These are phyloP conservation scores for Craniophora ligustri DNA, from an alignment of 2,888 invertebrate species.

Conservation along the genomic window DNA sequence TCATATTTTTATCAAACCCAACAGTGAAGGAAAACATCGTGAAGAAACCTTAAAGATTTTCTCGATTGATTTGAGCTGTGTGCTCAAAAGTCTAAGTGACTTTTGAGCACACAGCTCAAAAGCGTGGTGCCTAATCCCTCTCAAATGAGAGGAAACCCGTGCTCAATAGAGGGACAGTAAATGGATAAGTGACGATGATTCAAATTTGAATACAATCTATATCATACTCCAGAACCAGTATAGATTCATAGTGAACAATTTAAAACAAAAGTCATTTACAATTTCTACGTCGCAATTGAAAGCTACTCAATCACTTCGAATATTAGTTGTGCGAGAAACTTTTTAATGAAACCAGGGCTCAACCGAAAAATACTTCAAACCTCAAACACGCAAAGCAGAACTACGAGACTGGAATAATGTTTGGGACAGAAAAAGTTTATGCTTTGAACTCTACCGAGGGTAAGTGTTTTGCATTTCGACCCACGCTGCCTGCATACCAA, in stretches of 20 bases:
- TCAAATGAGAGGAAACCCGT: no score
- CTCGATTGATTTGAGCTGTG: no score
- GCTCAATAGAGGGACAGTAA: neutral
- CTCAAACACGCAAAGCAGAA: slow-evolving; percentile 85
- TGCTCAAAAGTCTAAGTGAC: no score
- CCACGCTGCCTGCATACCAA: slow-evolving; percentile 84
- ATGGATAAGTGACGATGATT: neutral
- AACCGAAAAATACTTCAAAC: slow-evolving; percentile 84
- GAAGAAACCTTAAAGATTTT: no score
- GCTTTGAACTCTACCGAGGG: slow-evolving; percentile 85
- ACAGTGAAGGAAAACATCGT: no score
- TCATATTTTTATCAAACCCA: no score
- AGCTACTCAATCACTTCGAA: slow-evolving; percentile 78
- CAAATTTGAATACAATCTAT: neutral
- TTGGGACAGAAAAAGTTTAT: slow-evolving; percentile 86
- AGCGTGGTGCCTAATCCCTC: no score
- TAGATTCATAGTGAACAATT: slow-evolving; percentile 30
- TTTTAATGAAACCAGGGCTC: slow-evolving; percentile 83
- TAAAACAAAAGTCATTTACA: slow-evolving; percentile 52
- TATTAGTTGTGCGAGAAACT: slow-evolving; percentile 74
- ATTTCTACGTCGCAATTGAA: slow-evolving; percentile 65
- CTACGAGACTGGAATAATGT: slow-evolving; percentile 87
- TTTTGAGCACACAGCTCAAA: no score
- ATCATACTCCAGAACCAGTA: slow-evolving; percentile 5
- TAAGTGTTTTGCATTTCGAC: slow-evolving; percentile 87